These are phyloP conservation scores for Drosophila saltans DNA, from an alignment of 1,140 invertebrate genomes.

Conservation along the genomic window DNA sequence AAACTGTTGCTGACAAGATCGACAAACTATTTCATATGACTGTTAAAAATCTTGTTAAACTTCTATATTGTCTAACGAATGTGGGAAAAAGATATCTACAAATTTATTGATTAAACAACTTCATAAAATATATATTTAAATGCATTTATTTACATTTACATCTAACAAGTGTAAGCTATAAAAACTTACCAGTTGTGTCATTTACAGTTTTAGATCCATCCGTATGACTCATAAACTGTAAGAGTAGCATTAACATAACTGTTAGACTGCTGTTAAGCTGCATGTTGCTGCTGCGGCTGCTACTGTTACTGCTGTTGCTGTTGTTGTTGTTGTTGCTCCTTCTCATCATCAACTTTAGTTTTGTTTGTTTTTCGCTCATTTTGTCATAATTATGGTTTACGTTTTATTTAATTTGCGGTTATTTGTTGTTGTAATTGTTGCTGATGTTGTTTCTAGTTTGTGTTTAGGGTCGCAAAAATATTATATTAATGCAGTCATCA, in stretches of 20 bases:
- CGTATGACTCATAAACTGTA: conserved; percentile 24
- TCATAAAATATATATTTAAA: not conserved
- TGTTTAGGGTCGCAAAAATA: conserved; percentile 8
- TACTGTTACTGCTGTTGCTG: conserved; percentile 43
- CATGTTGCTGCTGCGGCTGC: conserved; percentile 34
- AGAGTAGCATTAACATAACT: conserved; percentile 44
- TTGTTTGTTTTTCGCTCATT: conserved; percentile 50
- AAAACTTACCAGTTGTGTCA: conserved; percentile 33
- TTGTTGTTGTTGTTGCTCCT: conserved; percentile 21
- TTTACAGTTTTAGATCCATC: conserved; percentile 23
- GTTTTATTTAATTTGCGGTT: conserved; percentile 63
- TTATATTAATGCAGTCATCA: conserved; percentile 10
- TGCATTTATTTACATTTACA: not conserved
- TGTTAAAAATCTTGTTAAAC: not conserved
- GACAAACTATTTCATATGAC: no score
- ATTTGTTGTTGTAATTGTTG: conserved; percentile 38
- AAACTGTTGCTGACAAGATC: no score
- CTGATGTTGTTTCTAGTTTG: conserved; percentile 32
- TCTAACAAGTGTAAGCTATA: not conserved
- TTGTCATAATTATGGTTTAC: conserved; percentile 74
- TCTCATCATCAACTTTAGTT: conserved; percentile 31
- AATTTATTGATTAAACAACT: not conserved
- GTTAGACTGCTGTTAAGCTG: conserved; percentile 36
- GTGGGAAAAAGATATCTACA: not conserved
- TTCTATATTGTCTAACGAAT: not conserved